phyloP scores from a whole-genome alignment of 2,888 invertebrate species.

The Tetrapedia diversipes region DNA sequence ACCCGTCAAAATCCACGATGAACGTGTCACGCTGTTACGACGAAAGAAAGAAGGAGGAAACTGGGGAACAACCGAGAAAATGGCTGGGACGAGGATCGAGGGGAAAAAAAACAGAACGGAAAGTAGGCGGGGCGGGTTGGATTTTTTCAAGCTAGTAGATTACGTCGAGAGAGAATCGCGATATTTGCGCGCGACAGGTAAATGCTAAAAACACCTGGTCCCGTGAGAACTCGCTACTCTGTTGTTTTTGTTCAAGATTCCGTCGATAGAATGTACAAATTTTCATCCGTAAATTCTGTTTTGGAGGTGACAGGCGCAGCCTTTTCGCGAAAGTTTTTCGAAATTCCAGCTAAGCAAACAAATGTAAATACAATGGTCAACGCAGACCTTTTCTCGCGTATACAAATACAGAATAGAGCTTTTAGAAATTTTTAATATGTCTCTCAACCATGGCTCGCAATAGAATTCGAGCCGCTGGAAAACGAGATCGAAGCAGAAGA shows the following conservation, averaged over 20 bases:
- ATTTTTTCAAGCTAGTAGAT: constrained; percentile 36
- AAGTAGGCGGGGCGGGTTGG: constrained; percentile 1
- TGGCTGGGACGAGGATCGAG: not conserved
- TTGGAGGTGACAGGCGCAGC: not conserved
- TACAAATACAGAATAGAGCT: not conserved
- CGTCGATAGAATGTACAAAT: constrained; percentile 5
- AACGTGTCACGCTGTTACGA: constrained; percentile 6
- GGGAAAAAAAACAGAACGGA: not conserved
- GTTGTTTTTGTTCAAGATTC: constrained; percentile 29
- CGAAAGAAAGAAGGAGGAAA: not conserved
- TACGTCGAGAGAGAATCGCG: constrained; percentile 39
- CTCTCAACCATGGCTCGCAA: not conserved
- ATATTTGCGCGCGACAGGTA: constrained; percentile 51
- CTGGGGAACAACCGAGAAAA: not conserved
- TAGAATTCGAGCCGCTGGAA: not conserved
- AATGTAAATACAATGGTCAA: not conserved
- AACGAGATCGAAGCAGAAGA: not conserved
- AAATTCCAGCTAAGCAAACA: too few species aligned
- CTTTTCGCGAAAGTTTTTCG: not conserved
- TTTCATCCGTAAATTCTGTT: constrained; percentile 11
- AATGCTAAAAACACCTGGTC: constrained; percentile 23
- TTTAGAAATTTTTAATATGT: constrained; percentile 6
- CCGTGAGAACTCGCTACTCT: constrained; percentile 23
- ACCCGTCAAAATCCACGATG: constrained; percentile 42
- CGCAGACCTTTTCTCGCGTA: too few species aligned